These are phyloP conservation scores for Battus philenor DNA, from an alignment of 1,140 invertebrate species.

Conservation along the genomic window DNA sequence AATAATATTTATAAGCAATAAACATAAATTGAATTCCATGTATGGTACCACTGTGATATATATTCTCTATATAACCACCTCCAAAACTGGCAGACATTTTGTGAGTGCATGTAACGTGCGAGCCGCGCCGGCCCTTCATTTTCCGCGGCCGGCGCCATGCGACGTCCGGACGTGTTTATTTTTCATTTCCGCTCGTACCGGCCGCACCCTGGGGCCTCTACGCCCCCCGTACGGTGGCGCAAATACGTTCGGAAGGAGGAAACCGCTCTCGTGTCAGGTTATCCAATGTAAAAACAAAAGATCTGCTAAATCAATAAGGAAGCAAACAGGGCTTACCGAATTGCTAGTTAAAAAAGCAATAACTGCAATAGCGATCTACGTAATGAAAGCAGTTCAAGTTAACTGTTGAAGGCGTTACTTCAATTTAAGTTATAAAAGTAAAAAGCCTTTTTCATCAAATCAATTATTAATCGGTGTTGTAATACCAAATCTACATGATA, in stretches of 20 bases:
- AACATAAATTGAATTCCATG: too few relatives aligned
- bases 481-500: too few relatives aligned
- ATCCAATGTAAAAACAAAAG: conserved; percentile 9
- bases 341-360: conserved; percentile 6
- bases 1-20: too few relatives aligned
- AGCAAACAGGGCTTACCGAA: conserved; percentile 5
- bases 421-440: too few relatives aligned
- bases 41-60: too few relatives aligned
- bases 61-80: conserved; percentile 13
- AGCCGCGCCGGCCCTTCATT: conserved; percentile 44
- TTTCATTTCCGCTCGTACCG: conserved; percentile 67
- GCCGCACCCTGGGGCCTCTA: conserved; percentile 33
- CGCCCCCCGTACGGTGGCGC: conserved; percentile 19
- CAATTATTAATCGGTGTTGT: too few relatives aligned
- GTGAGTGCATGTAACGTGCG: conserved; percentile 12
- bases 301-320: conserved; percentile 15
- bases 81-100: background rate
- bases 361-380: background rate
- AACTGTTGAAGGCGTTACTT: too few relatives aligned
- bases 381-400: background rate
- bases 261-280: conserved; percentile 15
- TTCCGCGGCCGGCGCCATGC: conserved; percentile 56
- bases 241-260: conserved; percentile 12
- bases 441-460: too few relatives aligned
- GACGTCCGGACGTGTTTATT: conserved; percentile 68